These are phyloP conservation scores for Coilia nasus DNA, from an alignment of 2,797 vertebrate genomes.

Conservation along the genomic window DNA sequence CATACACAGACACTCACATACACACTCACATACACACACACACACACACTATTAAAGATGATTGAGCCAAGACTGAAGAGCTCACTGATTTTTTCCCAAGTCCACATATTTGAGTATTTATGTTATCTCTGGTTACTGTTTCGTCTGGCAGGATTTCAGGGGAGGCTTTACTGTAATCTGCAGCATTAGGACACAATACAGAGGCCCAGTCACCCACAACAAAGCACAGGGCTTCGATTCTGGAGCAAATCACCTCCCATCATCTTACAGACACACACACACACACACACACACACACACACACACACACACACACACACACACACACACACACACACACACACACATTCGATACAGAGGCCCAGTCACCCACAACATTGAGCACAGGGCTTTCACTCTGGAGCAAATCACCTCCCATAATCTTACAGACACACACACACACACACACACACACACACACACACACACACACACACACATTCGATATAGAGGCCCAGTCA, in stretches of 20 bases:
- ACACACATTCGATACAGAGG: not conserved
- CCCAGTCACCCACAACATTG: too few relatives aligned
- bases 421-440: constrained; percentile 32
- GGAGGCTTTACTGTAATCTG: constrained; percentile 44
- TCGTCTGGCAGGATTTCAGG: constrained; percentile 42
- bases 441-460: not conserved
- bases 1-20: too few relatives aligned
- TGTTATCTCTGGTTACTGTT: constrained; percentile 37
- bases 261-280: too few relatives aligned
- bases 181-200: constrained; percentile 47
- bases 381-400: too few relatives aligned
- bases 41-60: constrained; percentile 43
- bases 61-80: constrained; percentile 41
- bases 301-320: constrained; percentile 24
- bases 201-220: constrained; percentile 33
- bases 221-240: too few relatives aligned
- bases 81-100: constrained; percentile 23
- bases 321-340: not conserved
- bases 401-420: constrained; percentile 35
- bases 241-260: not conserved
- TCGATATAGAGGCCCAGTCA: too few relatives aligned
- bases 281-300: too few relatives aligned
- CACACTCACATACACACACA: too few relatives aligned
- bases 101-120: constrained; percentile 19
- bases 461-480: not conserved